Evolutionary conservation across 1,140 invertebrate species (phyloP).

Genomic region (Ephestia elutella): DNA sequence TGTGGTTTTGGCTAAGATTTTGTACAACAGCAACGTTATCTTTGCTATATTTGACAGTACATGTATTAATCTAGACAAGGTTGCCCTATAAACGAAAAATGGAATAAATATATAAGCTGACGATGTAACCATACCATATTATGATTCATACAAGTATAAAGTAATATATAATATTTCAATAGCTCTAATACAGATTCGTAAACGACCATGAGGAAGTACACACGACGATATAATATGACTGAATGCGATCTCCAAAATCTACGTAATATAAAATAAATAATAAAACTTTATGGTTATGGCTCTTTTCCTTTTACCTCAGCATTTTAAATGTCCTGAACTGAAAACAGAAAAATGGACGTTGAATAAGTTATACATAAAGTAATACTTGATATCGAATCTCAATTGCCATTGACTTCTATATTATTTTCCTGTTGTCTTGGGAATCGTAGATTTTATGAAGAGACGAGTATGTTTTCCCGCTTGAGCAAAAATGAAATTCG

Average conservation of each 20-base stretch:
- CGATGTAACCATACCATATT: no score
- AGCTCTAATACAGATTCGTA: not conserved
- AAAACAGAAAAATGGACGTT: conserved; percentile 28
- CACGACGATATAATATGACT: not conserved
- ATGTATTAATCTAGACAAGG: no score
- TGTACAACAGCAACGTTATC: no score
- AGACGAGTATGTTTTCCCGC: conserved; percentile 7
- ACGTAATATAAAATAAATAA: conserved; percentile 12
- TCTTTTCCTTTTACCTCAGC: conserved; percentile 10
- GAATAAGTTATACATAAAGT: conserved; percentile 32
- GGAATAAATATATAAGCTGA: no score
- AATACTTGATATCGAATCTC: conserved; percentile 28
- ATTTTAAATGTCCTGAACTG: conserved; percentile 21
- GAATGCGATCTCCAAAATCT: conserved; percentile 1
- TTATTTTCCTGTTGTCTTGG: conserved; percentile 29
- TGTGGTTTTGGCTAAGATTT: no score
- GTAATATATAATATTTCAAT: not conserved
- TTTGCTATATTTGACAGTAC: no score
- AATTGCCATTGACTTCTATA: conserved; percentile 21
- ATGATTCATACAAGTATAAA: no score
- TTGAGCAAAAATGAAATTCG: conserved; percentile 22
- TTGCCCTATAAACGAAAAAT: no score
- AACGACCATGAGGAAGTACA: not conserved
- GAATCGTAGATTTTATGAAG: conserved; percentile 22
- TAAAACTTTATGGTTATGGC: conserved; percentile 23